These are phyloP conservation scores for Halocaridina rubra DNA, from an alignment of 2,888 invertebrate species.

Conservation along the genomic window DNA sequence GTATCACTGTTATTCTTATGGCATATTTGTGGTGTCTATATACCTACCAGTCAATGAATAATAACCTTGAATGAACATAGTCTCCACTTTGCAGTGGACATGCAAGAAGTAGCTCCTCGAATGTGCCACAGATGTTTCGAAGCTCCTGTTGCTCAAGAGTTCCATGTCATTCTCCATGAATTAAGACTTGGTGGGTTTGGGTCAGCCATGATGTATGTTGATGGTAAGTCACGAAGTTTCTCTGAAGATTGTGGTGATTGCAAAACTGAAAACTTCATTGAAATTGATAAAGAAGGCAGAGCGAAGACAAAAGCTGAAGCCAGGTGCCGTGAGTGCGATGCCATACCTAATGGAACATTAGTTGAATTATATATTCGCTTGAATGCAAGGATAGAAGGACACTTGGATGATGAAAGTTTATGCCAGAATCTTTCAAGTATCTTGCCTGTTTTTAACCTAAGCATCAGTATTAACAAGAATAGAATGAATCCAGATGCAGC, in stretches of 20 bases:
- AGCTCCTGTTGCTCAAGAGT: background rate
- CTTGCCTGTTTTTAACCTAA: conserved; percentile 35
- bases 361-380: conserved; percentile 35
- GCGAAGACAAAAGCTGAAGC: background rate
- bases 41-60: background rate
- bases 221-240: background rate
- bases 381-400: background rate
- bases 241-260: conserved; percentile 23
- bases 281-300: background rate
- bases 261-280: background rate
- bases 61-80: background rate
- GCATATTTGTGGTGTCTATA: background rate
- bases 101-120: conserved; percentile 6
- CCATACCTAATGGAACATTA: conserved; percentile 4
- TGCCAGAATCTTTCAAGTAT: conserved; percentile 24
- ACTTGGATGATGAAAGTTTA: background rate
- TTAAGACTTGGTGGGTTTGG: conserved; percentile 31
- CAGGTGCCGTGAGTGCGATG: conserved; percentile 30
- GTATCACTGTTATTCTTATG: background rate
- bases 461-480: background rate
- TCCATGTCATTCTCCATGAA: conserved; percentile 9
- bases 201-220: conserved; percentile 38
- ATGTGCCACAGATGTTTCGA: conserved; percentile 36
- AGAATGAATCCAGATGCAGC: background rate
- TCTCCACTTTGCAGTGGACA: conserved; percentile 28